Evolutionary conservation across 2,888 invertebrate genomes (phyloP), one percentile per base, ranked within the genome.

Genomic region (Pristionchus arcanus): DNA sequence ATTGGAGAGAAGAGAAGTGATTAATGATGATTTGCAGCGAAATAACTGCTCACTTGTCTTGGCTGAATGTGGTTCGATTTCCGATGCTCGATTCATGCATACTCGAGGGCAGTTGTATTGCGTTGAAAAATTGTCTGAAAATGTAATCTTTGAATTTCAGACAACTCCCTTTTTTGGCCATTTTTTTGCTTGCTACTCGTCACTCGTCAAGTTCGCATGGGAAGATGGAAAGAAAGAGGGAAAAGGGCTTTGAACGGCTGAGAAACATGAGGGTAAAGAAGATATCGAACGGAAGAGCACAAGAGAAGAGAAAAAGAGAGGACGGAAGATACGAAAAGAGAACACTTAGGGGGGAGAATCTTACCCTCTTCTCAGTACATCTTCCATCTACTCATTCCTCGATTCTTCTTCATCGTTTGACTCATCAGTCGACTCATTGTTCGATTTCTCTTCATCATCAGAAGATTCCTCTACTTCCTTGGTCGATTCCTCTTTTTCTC

Each of bases 1-100:
- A 37, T 37, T 25, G 68, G 15, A 31, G 31, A 31, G 68, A 34
- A 31, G 31, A 77, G n/a, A 77, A 28, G 74, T 25, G 74, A 77
- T 68, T 25, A 71, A 77, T 77, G 42, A 42, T 16, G 34, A 74
- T 74, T 74, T 31, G 68, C 2, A 28, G n/a, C n/a, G n/a, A n/a
- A 71, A 49, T 83, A 31, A 5, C 15, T 16, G 37, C 87, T 87
- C 49, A 87, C 68, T 66, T 2, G 7, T 1, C n/a, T 42, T 68
- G 34, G 87, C 68, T 21, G 87, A 34, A n/a, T 63, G 66, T n/a
- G 87, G 87, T 49, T 87, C 87, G 16, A 42, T 49, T 2, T 87
- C 68, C 21, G 42, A 11, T 11, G 21, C 11, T 68, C 87, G 25
- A 25, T 25, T 66, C 87, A 87, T 28, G 87, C 87, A 68, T 16